These are phyloP conservation scores for Drosophila mimica DNA, from an alignment of 2,888 invertebrate genomes.

Conservation along the genomic window DNA sequence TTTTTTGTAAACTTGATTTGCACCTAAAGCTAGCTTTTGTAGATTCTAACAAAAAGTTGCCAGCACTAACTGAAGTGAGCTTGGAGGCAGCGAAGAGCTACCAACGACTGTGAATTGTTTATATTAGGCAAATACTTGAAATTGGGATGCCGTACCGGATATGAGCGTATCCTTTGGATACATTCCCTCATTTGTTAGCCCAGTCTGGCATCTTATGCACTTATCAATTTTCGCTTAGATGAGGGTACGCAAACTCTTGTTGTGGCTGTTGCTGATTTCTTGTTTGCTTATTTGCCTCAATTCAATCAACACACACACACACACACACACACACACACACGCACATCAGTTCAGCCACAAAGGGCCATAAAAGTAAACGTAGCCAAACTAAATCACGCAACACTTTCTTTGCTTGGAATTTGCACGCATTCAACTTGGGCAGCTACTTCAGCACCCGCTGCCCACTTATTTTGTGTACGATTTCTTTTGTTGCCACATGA, in stretches of 20 bases:
- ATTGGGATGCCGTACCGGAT: conserved; percentile 16
- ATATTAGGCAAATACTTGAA: conserved; percentile 54
- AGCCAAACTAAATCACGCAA: conserved; percentile 73
- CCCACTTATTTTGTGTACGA: conserved; percentile 49
- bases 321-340: conserved; percentile 24
- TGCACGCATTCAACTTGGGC: conserved; percentile 56
- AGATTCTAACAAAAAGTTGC: not conserved
- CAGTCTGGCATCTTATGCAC: conserved; percentile 61
- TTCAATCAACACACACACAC: conserved; percentile 66
- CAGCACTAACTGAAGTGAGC: not conserved
- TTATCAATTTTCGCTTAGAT: conserved; percentile 67
- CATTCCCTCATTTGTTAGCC: conserved; percentile 30
- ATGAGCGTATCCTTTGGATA: conserved; percentile 29
- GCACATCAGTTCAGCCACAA: conserved; percentile 50
- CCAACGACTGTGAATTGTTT: conserved; percentile 35
- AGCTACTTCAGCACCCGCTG: conserved; percentile 42
- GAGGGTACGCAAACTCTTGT: conserved; percentile 20
- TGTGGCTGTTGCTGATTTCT: conserved; percentile 63
- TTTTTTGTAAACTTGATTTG: not conserved
- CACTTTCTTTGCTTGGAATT: conserved; percentile 73
- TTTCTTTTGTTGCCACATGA: conserved; percentile 75
- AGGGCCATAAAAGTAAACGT: conserved; percentile 43
- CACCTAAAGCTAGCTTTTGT: not conserved
- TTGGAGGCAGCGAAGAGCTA: not conserved
- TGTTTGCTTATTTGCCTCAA: conserved; percentile 77